Conservation (phyloP, 2,888 invertebrate genomes). For the Spicauda simplicius region DNA sequence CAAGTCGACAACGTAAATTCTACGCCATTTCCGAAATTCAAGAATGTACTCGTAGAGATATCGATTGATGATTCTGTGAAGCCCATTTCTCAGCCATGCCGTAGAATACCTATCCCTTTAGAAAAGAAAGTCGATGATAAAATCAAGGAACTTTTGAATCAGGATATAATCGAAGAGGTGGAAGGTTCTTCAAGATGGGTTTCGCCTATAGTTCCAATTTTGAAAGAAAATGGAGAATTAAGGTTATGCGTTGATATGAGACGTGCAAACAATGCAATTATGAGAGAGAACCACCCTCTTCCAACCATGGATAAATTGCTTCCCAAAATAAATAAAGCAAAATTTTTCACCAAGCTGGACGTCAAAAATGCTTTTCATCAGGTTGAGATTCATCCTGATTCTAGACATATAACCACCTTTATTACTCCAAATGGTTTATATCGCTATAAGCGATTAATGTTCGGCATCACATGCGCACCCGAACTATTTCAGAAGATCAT, state of each 20-base stretch:
- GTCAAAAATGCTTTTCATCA: constrained; percentile 25
- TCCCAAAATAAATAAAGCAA: constrained; percentile 39
- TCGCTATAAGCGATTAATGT: neutral
- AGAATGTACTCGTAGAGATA: constrained; percentile 42
- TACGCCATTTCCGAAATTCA: constrained; percentile 41
- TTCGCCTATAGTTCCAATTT: constrained; percentile 40
- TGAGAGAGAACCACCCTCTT: constrained; percentile 38
- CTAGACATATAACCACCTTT: constrained; percentile 45
- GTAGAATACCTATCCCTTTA: constrained; percentile 41
- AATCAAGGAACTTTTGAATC: constrained; percentile 37
- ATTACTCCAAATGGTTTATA: constrained; percentile 19
- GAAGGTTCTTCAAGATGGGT: constrained; percentile 40
- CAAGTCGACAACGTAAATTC: constrained; percentile 5
- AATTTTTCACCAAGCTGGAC: constrained; percentile 40
- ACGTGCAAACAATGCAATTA: constrained; percentile 38
- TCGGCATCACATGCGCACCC: too few relatives aligned
- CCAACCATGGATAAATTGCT: constrained; percentile 33
- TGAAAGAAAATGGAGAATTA: constrained; percentile 36
- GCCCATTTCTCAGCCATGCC: constrained; percentile 42
- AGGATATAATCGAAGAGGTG: constrained; percentile 42
- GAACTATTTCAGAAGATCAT: too few relatives aligned
- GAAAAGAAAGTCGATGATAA: constrained; percentile 40
- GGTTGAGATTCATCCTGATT: constrained; percentile 37
- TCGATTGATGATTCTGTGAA: constrained; percentile 39
- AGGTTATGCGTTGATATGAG: constrained; percentile 35